Evolutionary conservation across 2,888 invertebrate genomes (phyloP).

Genomic region (Hirtodrosophila trivittata): DNA sequence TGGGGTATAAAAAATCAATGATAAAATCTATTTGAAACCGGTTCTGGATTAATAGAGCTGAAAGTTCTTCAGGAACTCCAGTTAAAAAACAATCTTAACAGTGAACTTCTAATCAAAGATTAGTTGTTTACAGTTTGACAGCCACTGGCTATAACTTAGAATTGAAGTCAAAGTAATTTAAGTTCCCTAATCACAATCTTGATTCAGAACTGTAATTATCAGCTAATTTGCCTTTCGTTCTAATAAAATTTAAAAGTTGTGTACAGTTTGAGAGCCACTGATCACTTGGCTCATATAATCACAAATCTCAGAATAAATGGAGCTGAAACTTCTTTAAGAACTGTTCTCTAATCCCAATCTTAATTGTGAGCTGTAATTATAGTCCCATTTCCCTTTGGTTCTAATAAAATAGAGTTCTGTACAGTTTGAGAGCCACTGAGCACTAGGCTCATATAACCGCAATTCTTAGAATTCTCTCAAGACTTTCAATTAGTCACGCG

Average conservation of each 20-base stretch:
- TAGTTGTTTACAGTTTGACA: slow-evolving; percentile 20
- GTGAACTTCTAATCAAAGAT: too few relatives aligned
- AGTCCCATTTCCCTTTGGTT: background rate
- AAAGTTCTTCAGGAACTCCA: too few relatives aligned
- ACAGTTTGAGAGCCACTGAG: slow-evolving; percentile 35
- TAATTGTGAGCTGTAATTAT: background rate
- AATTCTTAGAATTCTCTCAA: slow-evolving; percentile 58
- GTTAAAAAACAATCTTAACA: too few relatives aligned
- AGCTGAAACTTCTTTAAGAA: too few relatives aligned
- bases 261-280: background rate
- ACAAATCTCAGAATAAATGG: too few relatives aligned
- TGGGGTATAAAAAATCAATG: background rate
- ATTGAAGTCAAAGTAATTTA: too few relatives aligned
- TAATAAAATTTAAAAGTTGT: too few relatives aligned
- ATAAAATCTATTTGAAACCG: slow-evolving; percentile 15
- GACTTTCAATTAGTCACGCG: slow-evolving; percentile 78
- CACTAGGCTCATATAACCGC: slow-evolving; percentile 26
- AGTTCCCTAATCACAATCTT: too few relatives aligned
- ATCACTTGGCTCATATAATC: too few relatives aligned
- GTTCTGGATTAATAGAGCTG: too few relatives aligned
- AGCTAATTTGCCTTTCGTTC: too few relatives aligned
- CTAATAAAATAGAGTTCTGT: background rate
- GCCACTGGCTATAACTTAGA: slow-evolving; percentile 17
- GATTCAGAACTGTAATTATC: background rate
- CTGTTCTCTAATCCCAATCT: too few relatives aligned